Base-by-base conservation (phyloP, 2,888 invertebrate species). In the Seira ritae region DNA sequence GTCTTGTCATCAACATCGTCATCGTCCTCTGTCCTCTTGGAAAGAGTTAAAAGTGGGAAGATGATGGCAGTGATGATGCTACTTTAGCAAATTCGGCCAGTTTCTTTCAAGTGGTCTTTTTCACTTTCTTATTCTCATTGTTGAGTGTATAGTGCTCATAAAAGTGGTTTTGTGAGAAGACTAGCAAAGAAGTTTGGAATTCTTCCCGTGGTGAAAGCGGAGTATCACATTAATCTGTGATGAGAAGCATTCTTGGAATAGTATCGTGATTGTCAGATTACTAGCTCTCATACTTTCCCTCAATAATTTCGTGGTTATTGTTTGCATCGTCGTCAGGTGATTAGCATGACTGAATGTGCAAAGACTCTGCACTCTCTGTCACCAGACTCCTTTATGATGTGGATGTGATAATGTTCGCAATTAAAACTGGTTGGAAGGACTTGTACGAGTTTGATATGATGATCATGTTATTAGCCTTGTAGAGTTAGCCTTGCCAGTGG, bases 21-120 rank as follows among this genome's bases (percentile, higher is more conserved):
- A n/a, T n/a, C n/a, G n/a, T 60, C n/a, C 62, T 15, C 50, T n/a
- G 50, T 50, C 12, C 50, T 42, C 42, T 8, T 42, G 6, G 42
- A n/a, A 42, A 42, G 42, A 60, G 60, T 8, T n/a, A 60, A 60
- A 17, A 60, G n/a, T 42, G 42, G 6, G 42, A 42, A 50, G 50
- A 8, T 31, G 50, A 50, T 50, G 62, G 60, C 15, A 60, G n/a
- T n/a, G 17, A 60, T 60, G 60, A 60, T n/a, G 8, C 17, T 60
- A 3, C 17, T 60, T 60, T 60, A 6, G 4, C 15, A n/a, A n/a
- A 60, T 60, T 10, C 60, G 22, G 66, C 12, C 22, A 66, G 20
- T 22, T 20, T n/a, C n/a, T 60, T 42, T n/a, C 60, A 60, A 60
- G 60, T 60, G 17, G 60, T n/a, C 55, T 55, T 19, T 66, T 20